A percentile compares a stretch with the other conserved stretches of the same genome.
These are phyloP conservation scores for Ictidomys tridecemlineatus DNA, from an alignment of 2,113 vertebrate genomes.

Conservation along the genomic window DNA sequence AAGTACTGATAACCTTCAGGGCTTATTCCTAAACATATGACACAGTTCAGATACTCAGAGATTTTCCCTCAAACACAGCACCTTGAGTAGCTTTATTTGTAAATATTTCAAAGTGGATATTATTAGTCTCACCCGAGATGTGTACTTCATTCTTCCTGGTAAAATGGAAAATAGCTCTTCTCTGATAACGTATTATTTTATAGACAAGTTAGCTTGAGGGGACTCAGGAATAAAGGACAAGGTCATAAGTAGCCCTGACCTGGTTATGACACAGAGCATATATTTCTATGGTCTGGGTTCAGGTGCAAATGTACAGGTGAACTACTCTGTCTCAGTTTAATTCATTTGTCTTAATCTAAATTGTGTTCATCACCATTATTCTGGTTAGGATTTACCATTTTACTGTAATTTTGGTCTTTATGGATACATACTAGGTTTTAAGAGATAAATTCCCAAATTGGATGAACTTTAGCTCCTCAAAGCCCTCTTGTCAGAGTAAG, in stretches of 20 bases:
- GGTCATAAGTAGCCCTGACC: neutral
- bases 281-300: neutral
- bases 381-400: neutral
- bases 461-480: neutral
- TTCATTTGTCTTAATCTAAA: neutral
- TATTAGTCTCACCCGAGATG: neutral
- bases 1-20: neutral
- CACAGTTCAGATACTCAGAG: constrained; percentile 10
- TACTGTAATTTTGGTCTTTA: neutral
- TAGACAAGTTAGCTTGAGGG: neutral
- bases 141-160: neutral
- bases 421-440: neutral
- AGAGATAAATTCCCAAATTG: neutral
- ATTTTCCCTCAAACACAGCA: neutral
- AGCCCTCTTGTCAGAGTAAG: neutral
- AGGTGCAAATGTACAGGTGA: neutral
- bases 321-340: neutral
- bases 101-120: neutral
- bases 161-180: neutral
- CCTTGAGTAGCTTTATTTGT: neutral
- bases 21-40: neutral
- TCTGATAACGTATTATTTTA: neutral
- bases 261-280: neutral
- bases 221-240: neutral
- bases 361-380: neutral